Evolutionary conservation across 1,140 invertebrate genomes (phyloP).

Genomic region (Brevipalpus yothersi): DNA sequence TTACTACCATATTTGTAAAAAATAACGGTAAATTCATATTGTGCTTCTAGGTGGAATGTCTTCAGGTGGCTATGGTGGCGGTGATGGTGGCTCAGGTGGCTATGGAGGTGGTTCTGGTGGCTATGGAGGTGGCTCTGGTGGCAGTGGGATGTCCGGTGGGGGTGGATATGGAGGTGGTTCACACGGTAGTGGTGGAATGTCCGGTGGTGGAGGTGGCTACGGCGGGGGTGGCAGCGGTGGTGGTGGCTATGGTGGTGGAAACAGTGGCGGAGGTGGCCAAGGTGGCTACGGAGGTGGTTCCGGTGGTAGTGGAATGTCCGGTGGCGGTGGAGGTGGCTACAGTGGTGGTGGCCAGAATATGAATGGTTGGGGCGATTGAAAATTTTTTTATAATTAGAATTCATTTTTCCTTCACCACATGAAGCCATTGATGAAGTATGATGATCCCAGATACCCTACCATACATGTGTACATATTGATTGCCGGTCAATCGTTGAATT

Average conservation of each 20-base stretch:
- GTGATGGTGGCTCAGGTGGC: not conserved
- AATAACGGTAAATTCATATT: too few relatives aligned
- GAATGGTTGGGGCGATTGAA: too few relatives aligned
- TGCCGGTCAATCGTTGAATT: too few relatives aligned
- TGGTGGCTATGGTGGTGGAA: not conserved
- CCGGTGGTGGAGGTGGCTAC: not conserved
- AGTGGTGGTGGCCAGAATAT: not conserved
- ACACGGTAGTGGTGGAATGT: not conserved
- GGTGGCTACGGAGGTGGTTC: not conserved
- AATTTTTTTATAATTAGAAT: too few relatives aligned
- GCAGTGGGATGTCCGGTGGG: not conserved
- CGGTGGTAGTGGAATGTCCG: not conserved
- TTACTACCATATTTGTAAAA: too few relatives aligned
- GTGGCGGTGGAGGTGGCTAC: not conserved
- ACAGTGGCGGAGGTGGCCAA: not conserved
- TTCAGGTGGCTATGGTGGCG: not conserved
- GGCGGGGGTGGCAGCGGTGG: not conserved
- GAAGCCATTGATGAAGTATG: too few relatives aligned
- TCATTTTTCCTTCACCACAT: too few relatives aligned
- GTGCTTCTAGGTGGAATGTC: too few relatives aligned
- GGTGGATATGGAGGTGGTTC: constrained; percentile 1
- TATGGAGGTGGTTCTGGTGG: not conserved
- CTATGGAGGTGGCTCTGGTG: not conserved
- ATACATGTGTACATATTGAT: too few relatives aligned
- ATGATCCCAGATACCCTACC: too few relatives aligned